Evolutionary conservation across 2,888 invertebrate species (phyloP).

Genomic region (Diachrysia chrysitis): DNA sequence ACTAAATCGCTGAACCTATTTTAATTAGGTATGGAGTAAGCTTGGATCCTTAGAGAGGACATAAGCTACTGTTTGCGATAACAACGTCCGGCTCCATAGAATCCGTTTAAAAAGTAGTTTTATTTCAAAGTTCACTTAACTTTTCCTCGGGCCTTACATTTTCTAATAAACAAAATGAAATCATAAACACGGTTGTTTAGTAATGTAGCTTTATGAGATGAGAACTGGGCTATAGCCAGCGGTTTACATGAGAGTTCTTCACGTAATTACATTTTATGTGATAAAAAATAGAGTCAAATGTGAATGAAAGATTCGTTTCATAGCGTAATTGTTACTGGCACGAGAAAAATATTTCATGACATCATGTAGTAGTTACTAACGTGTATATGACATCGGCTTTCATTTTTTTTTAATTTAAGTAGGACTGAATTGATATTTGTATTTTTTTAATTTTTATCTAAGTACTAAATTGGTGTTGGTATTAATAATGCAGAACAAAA

Average conservation of each 20-base stretch:
- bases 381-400: no score
- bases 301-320: constrained; percentile 53
- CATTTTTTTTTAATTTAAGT: no score
- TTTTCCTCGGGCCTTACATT: constrained; percentile 16
- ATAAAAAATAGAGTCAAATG: constrained; percentile 64
- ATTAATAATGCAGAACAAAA: no score
- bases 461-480: no score
- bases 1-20: no score
- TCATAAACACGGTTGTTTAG: constrained; percentile 39
- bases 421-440: no score
- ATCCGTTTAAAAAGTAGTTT: no score
- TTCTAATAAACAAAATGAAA: constrained; percentile 47
- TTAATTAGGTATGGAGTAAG: no score
- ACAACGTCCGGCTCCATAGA: no score
- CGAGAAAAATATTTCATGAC: not conserved
- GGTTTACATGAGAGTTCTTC: constrained; percentile 69
- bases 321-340: constrained; percentile 10
- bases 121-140: constrained; percentile 9
- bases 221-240: constrained; percentile 69
- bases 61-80: no score
- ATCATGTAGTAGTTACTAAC: not conserved
- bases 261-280: constrained; percentile 71
- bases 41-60: no score
- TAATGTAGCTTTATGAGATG: constrained; percentile 43
- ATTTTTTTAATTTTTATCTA: no score